These are phyloP conservation scores for Xestia rhomboidea DNA, from an alignment of 2,888 invertebrate genomes.

Conservation along the genomic window DNA sequence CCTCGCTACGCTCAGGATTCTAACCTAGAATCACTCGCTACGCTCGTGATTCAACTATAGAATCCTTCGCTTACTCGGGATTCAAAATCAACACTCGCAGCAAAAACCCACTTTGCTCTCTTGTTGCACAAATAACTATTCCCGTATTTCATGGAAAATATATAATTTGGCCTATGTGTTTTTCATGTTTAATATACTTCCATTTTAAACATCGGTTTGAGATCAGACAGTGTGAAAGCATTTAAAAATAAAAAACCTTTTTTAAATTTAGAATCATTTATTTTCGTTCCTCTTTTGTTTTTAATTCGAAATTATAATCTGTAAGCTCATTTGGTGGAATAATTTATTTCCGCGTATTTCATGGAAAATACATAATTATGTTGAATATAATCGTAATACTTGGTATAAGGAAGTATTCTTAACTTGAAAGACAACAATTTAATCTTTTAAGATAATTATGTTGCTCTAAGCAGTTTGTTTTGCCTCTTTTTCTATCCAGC, in stretches of 20 bases:
- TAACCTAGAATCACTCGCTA: too few relatives aligned
- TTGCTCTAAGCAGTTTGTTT: not conserved
- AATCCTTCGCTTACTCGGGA: too few relatives aligned
- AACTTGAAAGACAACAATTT: not conserved
- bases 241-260: constrained; percentile 21
- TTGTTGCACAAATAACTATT: too few relatives aligned
- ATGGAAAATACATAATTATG: constrained; percentile 16
- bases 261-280: too few relatives aligned
- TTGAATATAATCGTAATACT: not conserved
- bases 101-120: too few relatives aligned
- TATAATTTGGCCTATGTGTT: too few relatives aligned
- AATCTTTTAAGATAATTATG: not conserved
- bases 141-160: too few relatives aligned
- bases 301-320: constrained; percentile 1
- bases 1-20: too few relatives aligned
- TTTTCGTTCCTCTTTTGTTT: constrained; percentile 28
- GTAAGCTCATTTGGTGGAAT: constrained; percentile 17
- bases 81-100: too few relatives aligned
- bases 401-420: not conserved
- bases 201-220: not conserved
- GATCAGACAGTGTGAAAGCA: not conserved
- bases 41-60: too few relatives aligned
- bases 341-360: constrained; percentile 13
- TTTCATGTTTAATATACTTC: too few relatives aligned
- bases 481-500: not conserved